Evolutionary conservation across 2,113 vertebrate genomes (phyloP), one percentile per base, ranked within the genome.

Genomic region (Paralichthys olivaceus): DNA sequence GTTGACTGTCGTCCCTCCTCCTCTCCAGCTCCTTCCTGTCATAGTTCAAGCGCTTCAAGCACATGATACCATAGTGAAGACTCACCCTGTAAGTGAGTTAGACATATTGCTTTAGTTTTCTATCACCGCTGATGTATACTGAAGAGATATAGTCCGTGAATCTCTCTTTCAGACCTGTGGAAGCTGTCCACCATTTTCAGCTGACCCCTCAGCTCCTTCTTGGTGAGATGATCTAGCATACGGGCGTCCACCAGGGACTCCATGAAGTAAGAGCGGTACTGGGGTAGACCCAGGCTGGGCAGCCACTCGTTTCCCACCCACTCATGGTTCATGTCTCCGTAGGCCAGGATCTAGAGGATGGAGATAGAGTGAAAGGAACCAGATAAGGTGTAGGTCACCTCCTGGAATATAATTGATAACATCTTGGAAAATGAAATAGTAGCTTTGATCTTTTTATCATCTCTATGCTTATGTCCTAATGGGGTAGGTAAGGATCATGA

Each of bases 171-270:
- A 69, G 69, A 97, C 97, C 97, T 95, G 93, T 98, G 97, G 88
- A 98, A 98, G 88, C 96, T 97, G 93, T 98, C 96, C 88, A 97
- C 96, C 97, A 98, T 98, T 91, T 98, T 97, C 63, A 97, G 94
- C 75, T 98, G 97, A 20, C 96, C 96, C 49, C 97, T 94, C 70
- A 98, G 93, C 83, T 98, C 97, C 87, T 98, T 98, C 92, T 98
- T 98, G 93, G 96, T 98, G 28, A 98, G 93, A 69, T 98, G 97
- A 71, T 98, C 97, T 3, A 98, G 90, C 96, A 98, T 98, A 40
- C 97, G 95, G 9, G 97, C 97, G 25, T 98, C 97, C 69, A 98
- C 97, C 88, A 98, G 89, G 0, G 96, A 98, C 89, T 98, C 97
- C 97, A 98, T 98, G 92, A 98, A 97, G 90, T 97, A 97, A 84